These are phyloP conservation scores for Leucophenga montana DNA, from an alignment of 2,888 invertebrate genomes.

Conservation along the genomic window DNA sequence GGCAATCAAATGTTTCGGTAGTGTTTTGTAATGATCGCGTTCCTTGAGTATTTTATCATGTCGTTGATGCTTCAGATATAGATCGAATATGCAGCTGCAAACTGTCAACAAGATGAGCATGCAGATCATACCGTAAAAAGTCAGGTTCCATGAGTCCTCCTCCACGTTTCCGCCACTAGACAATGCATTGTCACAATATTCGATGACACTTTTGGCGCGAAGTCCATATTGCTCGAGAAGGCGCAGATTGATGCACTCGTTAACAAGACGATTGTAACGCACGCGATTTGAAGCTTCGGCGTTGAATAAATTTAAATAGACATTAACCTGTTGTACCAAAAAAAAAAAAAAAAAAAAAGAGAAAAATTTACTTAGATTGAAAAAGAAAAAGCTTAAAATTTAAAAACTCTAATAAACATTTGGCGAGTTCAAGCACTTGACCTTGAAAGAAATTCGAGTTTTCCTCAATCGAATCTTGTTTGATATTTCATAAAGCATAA, in stretches of 20 bases:
- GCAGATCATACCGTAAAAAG: constrained; percentile 54
- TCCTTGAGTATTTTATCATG: constrained; percentile 64
- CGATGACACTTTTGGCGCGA: constrained; percentile 61
- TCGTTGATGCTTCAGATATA: constrained; percentile 57
- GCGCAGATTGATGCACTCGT: constrained; percentile 65
- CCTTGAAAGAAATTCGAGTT: constrained; percentile 48
- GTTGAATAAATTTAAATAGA: constrained; percentile 62
- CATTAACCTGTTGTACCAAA: constrained; percentile 55
- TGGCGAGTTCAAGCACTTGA: constrained; percentile 36
- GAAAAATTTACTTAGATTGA: too few relatives aligned
- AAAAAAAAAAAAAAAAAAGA: not conserved
- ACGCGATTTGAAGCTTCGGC: constrained; percentile 56
- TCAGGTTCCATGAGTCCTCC: constrained; percentile 63
- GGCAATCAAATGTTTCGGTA: constrained; percentile 43
- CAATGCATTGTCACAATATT: constrained; percentile 60
- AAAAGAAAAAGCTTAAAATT: constrained; percentile 25
- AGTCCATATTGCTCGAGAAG: constrained; percentile 51
- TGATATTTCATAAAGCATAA: not conserved
- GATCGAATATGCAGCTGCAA: constrained; percentile 59
- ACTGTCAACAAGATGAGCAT: constrained; percentile 48
- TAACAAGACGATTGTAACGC: constrained; percentile 57
- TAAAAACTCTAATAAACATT: constrained; percentile 35
- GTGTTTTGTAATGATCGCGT: constrained; percentile 63
- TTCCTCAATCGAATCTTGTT: not conserved
- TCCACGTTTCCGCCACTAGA: constrained; percentile 37